phyloP scores from a whole-genome alignment of 2,888 invertebrate genomes.

The Pharmacophagus antenor region DNA sequence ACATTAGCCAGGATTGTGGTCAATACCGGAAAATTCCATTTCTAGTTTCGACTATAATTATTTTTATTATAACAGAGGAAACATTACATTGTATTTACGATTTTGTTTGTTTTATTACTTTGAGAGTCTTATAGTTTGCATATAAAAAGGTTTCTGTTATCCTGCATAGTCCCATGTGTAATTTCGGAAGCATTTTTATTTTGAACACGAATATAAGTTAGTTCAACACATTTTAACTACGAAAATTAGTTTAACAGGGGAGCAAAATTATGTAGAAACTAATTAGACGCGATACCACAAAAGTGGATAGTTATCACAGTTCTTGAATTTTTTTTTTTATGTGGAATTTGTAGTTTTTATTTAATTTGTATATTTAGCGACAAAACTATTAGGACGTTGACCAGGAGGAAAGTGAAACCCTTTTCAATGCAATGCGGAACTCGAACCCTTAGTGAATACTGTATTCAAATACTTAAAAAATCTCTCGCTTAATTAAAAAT shows the following conservation, averaged over 20 bases:
- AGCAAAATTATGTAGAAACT: not conserved
- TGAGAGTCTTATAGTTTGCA: not conserved
- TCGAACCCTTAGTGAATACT: too few species aligned
- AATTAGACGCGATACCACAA: not conserved
- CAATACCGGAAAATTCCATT: slow-evolving; percentile 1
- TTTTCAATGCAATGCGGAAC: too few species aligned
- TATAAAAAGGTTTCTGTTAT: not conserved
- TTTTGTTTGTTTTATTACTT: not conserved
- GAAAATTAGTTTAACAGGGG: too few species aligned
- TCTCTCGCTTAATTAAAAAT: too few species aligned
- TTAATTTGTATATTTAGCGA: too few species aligned
- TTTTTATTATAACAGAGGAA: slow-evolving; percentile 1
- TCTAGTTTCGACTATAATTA: slow-evolving; percentile 3
- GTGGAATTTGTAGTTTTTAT: too few species aligned
- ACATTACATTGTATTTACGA: not conserved
- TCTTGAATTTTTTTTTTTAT: not conserved
- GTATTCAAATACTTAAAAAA: too few species aligned
- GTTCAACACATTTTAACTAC: not conserved
- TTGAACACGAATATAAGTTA: not conserved
- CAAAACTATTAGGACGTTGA: too few species aligned
- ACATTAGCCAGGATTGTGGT: not conserved
- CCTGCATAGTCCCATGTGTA: not conserved
- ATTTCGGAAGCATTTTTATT: not conserved
- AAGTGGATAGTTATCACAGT: too few species aligned
- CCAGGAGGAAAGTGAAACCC: too few species aligned